A percentile compares a stretch with the other conserved stretches of the same genome.
Evolutionary conservation across 2,888 invertebrate genomes (phyloP).

Genomic region (Nipponacmea schrenckii): DNA sequence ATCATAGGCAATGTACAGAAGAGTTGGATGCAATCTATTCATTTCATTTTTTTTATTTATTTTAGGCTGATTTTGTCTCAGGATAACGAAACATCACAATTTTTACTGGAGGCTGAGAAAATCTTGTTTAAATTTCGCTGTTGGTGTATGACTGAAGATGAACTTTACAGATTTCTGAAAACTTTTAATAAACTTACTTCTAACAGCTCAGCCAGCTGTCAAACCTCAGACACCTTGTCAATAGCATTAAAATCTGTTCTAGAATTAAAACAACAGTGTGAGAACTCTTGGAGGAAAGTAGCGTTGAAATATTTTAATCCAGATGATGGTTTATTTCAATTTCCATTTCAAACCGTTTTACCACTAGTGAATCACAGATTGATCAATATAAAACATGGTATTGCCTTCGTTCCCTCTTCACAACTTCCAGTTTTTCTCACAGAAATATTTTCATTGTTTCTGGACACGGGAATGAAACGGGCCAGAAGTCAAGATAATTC

Average conservation of each 20-base stretch:
- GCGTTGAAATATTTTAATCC: conserved; percentile 37
- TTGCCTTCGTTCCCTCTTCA: conserved; percentile 71
- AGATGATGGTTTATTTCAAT: conserved; percentile 59
- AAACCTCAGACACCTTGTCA: background rate
- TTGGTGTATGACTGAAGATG: conserved; percentile 49
- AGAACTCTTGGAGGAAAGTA: conserved; percentile 35
- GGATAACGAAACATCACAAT: conserved; percentile 38
- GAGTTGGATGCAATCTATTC: too few species aligned
- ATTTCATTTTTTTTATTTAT: conserved; percentile 23
- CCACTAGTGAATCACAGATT: conserved; percentile 72
- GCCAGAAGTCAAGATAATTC: conserved; percentile 20
- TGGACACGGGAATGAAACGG: conserved; percentile 32
- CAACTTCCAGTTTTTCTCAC: conserved; percentile 42
- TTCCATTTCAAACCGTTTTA: conserved; percentile 73
- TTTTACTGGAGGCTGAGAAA: conserved; percentile 49
- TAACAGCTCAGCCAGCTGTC: too few species aligned
- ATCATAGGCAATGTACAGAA: too few species aligned
- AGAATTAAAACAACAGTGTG: conserved; percentile 13
- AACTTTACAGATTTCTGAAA: conserved; percentile 40
- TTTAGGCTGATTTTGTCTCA: conserved; percentile 46
- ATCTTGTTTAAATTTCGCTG: conserved; percentile 50
- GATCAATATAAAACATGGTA: conserved; percentile 72
- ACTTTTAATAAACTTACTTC: conserved; percentile 21
- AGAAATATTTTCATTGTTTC: conserved; percentile 39
- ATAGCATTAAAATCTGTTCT: background rate